Percentiles rank a stretch among this genome's conserved stretches.
Conservation (phyloP, 2,888 invertebrate species). For the Morpho achilles region DNA sequence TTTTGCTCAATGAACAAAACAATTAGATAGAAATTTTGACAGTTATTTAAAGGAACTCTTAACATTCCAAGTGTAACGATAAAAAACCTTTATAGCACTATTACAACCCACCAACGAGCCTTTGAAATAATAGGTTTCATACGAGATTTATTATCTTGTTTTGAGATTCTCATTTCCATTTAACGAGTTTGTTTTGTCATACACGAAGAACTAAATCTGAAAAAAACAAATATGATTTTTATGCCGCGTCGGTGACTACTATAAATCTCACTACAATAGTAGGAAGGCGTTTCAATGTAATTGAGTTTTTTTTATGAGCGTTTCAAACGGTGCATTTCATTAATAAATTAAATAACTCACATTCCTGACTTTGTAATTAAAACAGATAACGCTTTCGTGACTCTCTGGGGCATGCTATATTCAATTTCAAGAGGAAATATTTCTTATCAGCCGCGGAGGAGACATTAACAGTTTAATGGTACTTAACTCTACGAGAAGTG, state of each 20-base stretch:
- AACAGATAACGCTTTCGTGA: constrained; percentile 43
- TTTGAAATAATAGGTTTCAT: too few species aligned
- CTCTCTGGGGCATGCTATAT: constrained; percentile 37
- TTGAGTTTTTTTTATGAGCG: constrained; percentile 29
- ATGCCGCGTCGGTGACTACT: too few species aligned
- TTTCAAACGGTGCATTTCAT: constrained; percentile 33
- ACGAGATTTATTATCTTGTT: too few species aligned
- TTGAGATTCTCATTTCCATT: too few species aligned
- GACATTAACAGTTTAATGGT: constrained; percentile 17
- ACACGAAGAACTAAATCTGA: constrained; percentile 2
- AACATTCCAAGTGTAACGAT: too few species aligned
- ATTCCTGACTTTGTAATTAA: constrained; percentile 48
- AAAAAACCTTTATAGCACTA: too few species aligned
- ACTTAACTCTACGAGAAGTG: constrained; percentile 7
- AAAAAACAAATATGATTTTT: constrained; percentile 1
- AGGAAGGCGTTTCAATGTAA: constrained; percentile 10
- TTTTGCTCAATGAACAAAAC: too few species aligned
- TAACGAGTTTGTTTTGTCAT: too few species aligned
- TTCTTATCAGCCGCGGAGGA: constrained; percentile 36
- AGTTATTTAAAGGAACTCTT: too few species aligned
- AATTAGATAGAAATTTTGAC: too few species aligned
- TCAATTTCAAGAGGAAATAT: constrained; percentile 43
- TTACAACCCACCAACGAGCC: too few species aligned
- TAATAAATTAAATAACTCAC: constrained; percentile 49
- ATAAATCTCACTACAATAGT: too few species aligned